These are phyloP conservation scores for Notothenia coriiceps DNA, from an alignment of 2,113 vertebrate genomes.

Conservation along the genomic window DNA sequence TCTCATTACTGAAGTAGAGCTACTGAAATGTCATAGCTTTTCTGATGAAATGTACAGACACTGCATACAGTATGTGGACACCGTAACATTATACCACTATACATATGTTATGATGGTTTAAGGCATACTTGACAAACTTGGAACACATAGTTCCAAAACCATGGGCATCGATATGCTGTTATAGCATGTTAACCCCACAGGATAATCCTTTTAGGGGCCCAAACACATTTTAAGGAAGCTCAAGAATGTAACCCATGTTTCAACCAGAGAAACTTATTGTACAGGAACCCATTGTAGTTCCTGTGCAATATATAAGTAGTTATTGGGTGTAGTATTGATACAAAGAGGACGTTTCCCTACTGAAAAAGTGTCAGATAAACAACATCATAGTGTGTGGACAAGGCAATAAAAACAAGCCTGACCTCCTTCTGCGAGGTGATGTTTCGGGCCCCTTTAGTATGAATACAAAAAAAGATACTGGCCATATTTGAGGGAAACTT, in stretches of 20 bases:
- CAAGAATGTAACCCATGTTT: not conserved
- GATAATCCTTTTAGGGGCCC: not conserved
- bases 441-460: too few relatives aligned
- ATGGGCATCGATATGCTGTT: not conserved
- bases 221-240: not conserved
- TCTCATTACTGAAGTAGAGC: conserved; percentile 10
- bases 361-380: too few relatives aligned
- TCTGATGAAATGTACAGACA: not conserved
- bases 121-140: too few relatives aligned
- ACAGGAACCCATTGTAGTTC: not conserved
- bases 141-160: not conserved
- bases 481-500: too few relatives aligned
- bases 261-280: not conserved
- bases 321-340: not conserved
- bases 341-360: not conserved
- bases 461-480: too few relatives aligned
- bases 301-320: not conserved
- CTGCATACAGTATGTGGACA: conserved; percentile 1
- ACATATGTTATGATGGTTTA: not conserved
- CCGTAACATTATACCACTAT: not conserved
- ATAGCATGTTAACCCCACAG: not conserved
- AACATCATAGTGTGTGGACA: too few relatives aligned
- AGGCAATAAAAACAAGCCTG: too few relatives aligned
- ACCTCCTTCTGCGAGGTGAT: too few relatives aligned
- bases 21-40: not conserved